phyloP scores from a whole-genome alignment of 2,888 invertebrate genomes.

The Teinopalpus imperialis region DNA sequence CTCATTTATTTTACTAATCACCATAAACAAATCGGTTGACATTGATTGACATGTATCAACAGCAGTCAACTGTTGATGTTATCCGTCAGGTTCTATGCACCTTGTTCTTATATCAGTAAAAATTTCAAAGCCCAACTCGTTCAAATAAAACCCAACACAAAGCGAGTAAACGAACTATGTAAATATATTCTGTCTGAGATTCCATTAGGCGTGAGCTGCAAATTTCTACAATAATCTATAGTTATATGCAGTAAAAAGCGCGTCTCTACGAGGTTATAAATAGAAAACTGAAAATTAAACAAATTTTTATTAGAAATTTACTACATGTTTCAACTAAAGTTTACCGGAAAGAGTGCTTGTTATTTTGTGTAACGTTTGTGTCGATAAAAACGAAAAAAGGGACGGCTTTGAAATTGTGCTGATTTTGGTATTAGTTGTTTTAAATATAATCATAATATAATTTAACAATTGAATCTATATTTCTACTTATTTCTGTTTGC shows the following conservation, averaged over 20 bases:
- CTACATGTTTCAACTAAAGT: too few relatives aligned
- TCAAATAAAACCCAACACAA: background rate
- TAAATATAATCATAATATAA: constrained; percentile 4
- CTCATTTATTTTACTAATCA: constrained; percentile 32
- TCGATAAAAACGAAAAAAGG: constrained; percentile 8
- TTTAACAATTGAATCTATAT: constrained; percentile 3
- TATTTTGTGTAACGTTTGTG: background rate
- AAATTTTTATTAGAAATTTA: background rate
- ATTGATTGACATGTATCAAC: constrained; percentile 29
- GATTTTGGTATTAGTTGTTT: background rate
- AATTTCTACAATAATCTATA: background rate
- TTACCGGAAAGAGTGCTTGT: background rate
- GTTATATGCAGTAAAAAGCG: background rate
- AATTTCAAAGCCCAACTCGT: constrained; percentile 37
- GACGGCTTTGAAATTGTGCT: constrained; percentile 25
- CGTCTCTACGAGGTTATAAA: background rate
- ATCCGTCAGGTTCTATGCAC: constrained; percentile 38
- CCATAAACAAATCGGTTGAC: constrained; percentile 27
- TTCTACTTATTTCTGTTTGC: constrained; percentile 6
- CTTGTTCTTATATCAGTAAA: constrained; percentile 36
- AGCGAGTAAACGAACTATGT: background rate
- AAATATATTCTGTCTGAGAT: too few relatives aligned
- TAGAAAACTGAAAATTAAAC: constrained; percentile 2
- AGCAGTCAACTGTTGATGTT: constrained; percentile 25
- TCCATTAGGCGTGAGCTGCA: constrained; percentile 1